Evolutionary conservation across 2,113 vertebrate genomes (phyloP), one percentile per base, ranked within the genome.

Genomic region (Esox niger): DNA sequence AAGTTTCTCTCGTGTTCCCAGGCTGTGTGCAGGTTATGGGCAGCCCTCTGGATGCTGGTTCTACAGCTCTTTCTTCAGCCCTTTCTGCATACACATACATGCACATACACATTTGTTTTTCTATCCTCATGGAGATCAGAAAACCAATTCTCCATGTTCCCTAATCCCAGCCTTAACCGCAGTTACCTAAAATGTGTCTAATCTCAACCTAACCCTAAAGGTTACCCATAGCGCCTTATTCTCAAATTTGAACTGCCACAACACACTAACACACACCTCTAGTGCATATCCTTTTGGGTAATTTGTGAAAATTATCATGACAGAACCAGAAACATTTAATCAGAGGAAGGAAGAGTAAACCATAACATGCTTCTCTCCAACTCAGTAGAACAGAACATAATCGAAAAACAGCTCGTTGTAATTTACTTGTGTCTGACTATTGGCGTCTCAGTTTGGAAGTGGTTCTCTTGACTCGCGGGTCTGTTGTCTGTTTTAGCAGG

Each of bases 281-380:
- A 29, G 11, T 56, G 25, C 20, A 1, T 11, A 20, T 15, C 26
- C 66, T 52, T 43, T 21, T 9, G 15, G 68, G 52, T 31, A 25
- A 54, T 38, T n/a, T n/a, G n/a, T n/a, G 4, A 59, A 57, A 72
- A 76, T n/a, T n/a, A n/a, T n/a, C 75, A 79, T 71, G 69, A 78
- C 47, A 25, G 29, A 69, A 64, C 58, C 66, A 31, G 69, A 43
- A 81, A 30, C 31, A 26, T 52, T 21, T 47, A 20, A 63, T 30
- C 59, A 23, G 75, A 57, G 47, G 11, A 29, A 46, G 31, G 38
- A 49, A 43, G 25, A 56, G 49, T 33, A 62, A 27, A 35, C 47
- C 35, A 31, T 23, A 52, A 20, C 21, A 26, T 25, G 9, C 55
- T 43, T 54, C 17, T 30, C 26, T 66, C 38, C 25, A 23, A 62